Conservation (phyloP, 2,888 invertebrate species). For the Minunthozetes semirufus region DNA sequence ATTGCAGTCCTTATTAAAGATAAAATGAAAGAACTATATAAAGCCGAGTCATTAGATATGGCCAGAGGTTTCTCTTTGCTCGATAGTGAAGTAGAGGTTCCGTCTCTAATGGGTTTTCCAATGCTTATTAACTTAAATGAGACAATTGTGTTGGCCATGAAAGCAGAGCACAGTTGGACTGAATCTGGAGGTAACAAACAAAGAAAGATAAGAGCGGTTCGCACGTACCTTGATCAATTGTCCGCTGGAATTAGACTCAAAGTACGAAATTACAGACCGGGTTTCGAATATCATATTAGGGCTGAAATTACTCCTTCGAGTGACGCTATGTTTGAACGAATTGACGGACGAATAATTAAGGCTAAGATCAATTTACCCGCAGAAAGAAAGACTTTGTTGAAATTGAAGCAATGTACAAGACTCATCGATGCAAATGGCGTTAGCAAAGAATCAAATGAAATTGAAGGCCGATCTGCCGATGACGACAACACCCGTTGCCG, state of each 20-base stretch:
- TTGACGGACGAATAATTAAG: not conserved
- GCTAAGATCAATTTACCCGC: not conserved
- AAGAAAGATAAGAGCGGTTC: not conserved
- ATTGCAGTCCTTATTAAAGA: not conserved
- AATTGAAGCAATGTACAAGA: not conserved
- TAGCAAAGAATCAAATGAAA: not conserved
- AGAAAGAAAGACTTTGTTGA: not conserved
- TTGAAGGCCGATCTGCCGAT: not conserved
- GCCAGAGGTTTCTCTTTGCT: not conserved
- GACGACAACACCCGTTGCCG: not conserved
- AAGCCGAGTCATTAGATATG: not conserved
- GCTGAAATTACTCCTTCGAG: not conserved
- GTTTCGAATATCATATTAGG: not conserved
- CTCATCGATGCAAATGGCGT: not conserved
- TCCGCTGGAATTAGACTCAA: constrained; percentile 2
- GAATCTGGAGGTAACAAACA: not conserved
- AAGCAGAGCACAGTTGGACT: not conserved
- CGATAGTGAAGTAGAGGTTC: constrained; percentile 23
- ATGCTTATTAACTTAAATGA: constrained; percentile 16
- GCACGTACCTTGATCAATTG: not conserved
- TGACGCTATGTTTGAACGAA: not conserved
- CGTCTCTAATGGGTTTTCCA: constrained; percentile 24
- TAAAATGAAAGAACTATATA: not conserved
- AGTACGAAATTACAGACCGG: constrained; percentile 22
- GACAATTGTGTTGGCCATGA: not conserved